Evolutionary conservation across 2,888 invertebrate genomes (phyloP).

Genomic region (Gandaritis pyraliata): DNA sequence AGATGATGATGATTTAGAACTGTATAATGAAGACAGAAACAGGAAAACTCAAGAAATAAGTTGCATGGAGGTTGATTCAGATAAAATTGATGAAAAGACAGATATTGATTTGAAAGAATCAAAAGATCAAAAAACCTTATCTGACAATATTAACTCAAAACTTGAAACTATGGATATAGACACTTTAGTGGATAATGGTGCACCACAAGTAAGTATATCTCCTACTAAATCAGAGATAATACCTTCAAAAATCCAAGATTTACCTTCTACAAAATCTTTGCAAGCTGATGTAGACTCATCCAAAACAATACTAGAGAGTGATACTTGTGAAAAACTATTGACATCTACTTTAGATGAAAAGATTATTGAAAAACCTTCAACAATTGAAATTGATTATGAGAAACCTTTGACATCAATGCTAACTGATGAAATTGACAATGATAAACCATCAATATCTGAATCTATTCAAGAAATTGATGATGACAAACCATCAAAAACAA

Average conservation of each 20-base stretch:
- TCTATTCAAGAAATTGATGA: slow-evolving; percentile 1
- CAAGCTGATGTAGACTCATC: too few species aligned
- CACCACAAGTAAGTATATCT: too few species aligned
- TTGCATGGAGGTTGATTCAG: neutral
- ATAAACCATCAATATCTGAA: neutral
- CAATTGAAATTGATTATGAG: neutral
- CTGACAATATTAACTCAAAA: neutral
- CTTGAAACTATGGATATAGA: neutral
- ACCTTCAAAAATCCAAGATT: neutral
- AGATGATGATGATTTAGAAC: slow-evolving; percentile 30
- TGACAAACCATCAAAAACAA: slow-evolving; percentile 1
- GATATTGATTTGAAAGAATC: slow-evolving; percentile 9
- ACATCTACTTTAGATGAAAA: neutral
- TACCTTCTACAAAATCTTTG: neutral
- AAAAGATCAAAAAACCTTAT: neutral
- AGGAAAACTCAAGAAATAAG: slow-evolving; percentile 4
- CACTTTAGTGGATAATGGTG: slow-evolving; percentile 9
- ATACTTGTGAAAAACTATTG: neutral
- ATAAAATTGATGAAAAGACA: neutral
- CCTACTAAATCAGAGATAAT: too few species aligned
- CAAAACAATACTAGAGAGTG: neutral
- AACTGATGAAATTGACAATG: neutral
- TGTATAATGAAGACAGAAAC: neutral
- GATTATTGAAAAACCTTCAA: neutral
- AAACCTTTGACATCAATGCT: neutral